Percentiles rank a stretch among this genome's conserved stretches.
Conservation (phyloP, 2,888 invertebrate genomes). For the Mythimna vitellina region DNA sequence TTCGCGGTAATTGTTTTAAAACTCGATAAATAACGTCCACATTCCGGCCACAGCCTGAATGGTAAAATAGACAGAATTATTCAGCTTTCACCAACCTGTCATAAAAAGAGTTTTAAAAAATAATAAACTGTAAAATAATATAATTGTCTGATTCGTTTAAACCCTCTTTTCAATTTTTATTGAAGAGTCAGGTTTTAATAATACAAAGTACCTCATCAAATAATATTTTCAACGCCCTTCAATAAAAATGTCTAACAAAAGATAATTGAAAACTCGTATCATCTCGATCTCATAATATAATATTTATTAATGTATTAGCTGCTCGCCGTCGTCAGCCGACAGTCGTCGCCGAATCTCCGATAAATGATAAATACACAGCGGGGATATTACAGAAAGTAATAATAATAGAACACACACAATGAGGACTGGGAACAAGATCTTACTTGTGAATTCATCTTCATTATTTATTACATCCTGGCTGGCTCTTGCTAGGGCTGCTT, state of each 20-base stretch:
- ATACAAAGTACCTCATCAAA: background rate
- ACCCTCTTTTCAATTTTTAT: background rate
- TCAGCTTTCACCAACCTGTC: background rate
- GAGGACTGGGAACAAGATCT: slow-evolving; percentile 8
- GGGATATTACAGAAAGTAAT: slow-evolving; percentile 8
- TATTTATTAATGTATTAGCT: slow-evolving; percentile 12
- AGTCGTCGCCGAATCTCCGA: slow-evolving; percentile 2
- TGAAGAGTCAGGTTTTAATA: background rate
- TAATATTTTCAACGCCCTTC: background rate
- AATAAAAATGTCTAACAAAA: background rate
- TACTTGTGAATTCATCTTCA: slow-evolving; percentile 36
- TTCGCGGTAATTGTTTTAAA: background rate
- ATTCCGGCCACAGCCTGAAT: background rate
- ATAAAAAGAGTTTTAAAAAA: background rate
- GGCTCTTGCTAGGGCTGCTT: background rate
- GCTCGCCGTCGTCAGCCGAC: background rate
- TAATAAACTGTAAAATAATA: background rate
- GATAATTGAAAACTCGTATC: background rate
- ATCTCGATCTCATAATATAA: background rate
- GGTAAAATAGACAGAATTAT: background rate
- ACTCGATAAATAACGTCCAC: background rate
- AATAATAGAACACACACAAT: slow-evolving; percentile 43
- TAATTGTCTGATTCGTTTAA: background rate
- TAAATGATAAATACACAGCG: slow-evolving; percentile 27
- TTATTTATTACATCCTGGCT: slow-evolving; percentile 33